Base-by-base conservation (phyloP, 2,888 invertebrate species). In the Cancer borealis region DNA sequence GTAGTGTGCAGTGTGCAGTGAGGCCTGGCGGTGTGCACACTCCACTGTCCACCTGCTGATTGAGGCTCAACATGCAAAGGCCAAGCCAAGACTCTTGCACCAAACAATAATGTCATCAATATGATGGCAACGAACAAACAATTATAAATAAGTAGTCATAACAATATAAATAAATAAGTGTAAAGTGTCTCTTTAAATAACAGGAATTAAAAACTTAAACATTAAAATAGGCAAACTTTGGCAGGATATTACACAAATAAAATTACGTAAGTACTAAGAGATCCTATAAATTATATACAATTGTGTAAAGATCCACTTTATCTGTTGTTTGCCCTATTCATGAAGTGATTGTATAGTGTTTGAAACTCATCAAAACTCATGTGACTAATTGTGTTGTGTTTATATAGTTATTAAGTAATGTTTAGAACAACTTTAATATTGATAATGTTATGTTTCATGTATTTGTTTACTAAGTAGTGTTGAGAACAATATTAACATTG, bases 131-230 rank as follows among this genome's bases (percentile, higher is more conserved):
- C 0, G 4, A 84, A 39, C 30, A 39, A 39, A 5, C 39, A 10
- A 84, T 30, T 84, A 84, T 84, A 84, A 84, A 84, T 84, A 84
- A 79, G n/a, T 66, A 66, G 10, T 84, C 14, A 84, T 39, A 84
- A 84, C 30, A 84, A 39, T 39, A 39, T 39, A 10, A 14, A 84
- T 30, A 84, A 84, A 84, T 84, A 84, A 84, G n/a, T 84, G 10
- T 79, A 79, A 79, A 84, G 17, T 84, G 39, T 84, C 21, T 66
- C 39, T 39, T 84, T 73, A 26, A 21, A n/a, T 73, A 73, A 73
- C 84, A 84, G 14, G 30, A 84, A 84, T 84, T 84, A 30, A 84
- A 39, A 84, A 84, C 39, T 30, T 66, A 17, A 84, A 84, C 8
- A 84, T 17, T 84, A 39, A 84, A 84, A 79, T 79, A 6, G 73